Evolutionary conservation across 1,140 invertebrate genomes (phyloP).

Genomic region (Acyrthosiphon pisum): DNA sequence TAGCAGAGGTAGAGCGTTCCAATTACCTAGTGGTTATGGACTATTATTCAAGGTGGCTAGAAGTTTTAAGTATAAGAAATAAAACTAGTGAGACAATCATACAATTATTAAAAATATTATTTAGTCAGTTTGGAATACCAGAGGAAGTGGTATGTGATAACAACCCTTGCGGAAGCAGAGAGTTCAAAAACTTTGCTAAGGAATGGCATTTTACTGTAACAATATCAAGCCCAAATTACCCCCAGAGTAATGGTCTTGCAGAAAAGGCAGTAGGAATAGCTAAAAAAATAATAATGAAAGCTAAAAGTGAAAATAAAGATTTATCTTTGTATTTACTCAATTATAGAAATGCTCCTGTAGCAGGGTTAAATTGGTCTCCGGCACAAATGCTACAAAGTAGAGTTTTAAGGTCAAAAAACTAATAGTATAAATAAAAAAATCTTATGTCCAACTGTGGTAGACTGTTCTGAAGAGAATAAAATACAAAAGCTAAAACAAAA

Average conservation of each 20-base stretch:
- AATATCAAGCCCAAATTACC: too few species aligned
- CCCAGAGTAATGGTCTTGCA: too few species aligned
- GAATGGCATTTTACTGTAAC: too few species aligned
- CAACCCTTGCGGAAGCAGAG: too few species aligned
- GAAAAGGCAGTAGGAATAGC: too few species aligned
- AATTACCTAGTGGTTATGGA: conserved; percentile 60
- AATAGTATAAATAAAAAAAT: background rate
- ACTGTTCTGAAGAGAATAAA: background rate
- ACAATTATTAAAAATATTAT: too few species aligned
- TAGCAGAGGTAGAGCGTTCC: background rate
- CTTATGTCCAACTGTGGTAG: background rate
- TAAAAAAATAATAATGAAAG: conserved; percentile 62
- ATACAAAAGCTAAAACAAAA: background rate
- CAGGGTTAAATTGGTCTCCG: background rate
- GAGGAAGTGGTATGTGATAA: too few species aligned
- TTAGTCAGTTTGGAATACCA: too few species aligned
- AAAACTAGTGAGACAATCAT: conserved; percentile 59
- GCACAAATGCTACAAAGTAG: conserved; percentile 3
- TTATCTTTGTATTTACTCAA: conserved; percentile 51
- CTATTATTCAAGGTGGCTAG: conserved; percentile 62
- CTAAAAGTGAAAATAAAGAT: conserved; percentile 54
- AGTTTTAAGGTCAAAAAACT: conserved; percentile 5
- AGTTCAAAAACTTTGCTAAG: too few species aligned
- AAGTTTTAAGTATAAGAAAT: conserved; percentile 59
- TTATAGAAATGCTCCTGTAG: conserved; percentile 39